A percentile compares a stretch with the other conserved stretches of the same genome.
These are phyloP conservation scores for Erynnis tages DNA, from an alignment of 2,888 invertebrate species.

Conservation along the genomic window DNA sequence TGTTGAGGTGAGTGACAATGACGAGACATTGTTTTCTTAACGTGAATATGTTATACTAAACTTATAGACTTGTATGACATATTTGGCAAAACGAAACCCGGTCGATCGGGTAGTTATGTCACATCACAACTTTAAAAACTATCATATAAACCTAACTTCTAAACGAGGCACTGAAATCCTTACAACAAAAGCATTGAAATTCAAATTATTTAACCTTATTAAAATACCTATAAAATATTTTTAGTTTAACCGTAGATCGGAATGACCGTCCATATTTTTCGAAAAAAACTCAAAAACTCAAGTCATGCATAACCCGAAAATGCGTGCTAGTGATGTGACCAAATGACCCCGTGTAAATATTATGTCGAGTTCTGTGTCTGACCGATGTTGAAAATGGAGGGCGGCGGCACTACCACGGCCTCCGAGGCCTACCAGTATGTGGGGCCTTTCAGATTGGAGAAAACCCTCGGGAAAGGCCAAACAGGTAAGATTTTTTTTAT, in stretches of 20 bases:
- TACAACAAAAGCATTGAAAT: not conserved
- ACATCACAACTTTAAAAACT: too few relatives aligned
- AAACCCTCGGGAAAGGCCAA: slow-evolving; percentile 99
- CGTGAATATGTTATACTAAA: too few relatives aligned
- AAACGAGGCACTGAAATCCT: slow-evolving; percentile 22
- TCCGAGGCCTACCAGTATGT: slow-evolving; percentile 93
- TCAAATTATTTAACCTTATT: not conserved
- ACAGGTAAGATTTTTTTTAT: slow-evolving; percentile 87
- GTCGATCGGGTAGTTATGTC: too few relatives aligned
- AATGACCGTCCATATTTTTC: slow-evolving; percentile 39
- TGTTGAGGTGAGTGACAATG: too few relatives aligned
- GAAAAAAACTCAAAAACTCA: slow-evolving; percentile 16
- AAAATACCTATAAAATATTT: not conserved
- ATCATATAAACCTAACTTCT: too few relatives aligned
- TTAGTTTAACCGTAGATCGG: slow-evolving; percentile 26
- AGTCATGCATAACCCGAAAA: slow-evolving; percentile 5
- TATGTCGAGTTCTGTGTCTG: slow-evolving; percentile 40
- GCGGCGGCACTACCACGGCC: slow-evolving; percentile 56
- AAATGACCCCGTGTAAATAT: slow-evolving; percentile 40
- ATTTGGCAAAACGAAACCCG: too few relatives aligned
- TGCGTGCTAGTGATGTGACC: slow-evolving; percentile 27
- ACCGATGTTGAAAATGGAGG: slow-evolving; percentile 62
- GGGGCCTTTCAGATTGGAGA: slow-evolving; percentile 99
- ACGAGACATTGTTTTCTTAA: too few relatives aligned
- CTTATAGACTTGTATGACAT: too few relatives aligned